Base-by-base conservation (phyloP, 1,140 invertebrate species). In the Copidosoma floridanum region DNA sequence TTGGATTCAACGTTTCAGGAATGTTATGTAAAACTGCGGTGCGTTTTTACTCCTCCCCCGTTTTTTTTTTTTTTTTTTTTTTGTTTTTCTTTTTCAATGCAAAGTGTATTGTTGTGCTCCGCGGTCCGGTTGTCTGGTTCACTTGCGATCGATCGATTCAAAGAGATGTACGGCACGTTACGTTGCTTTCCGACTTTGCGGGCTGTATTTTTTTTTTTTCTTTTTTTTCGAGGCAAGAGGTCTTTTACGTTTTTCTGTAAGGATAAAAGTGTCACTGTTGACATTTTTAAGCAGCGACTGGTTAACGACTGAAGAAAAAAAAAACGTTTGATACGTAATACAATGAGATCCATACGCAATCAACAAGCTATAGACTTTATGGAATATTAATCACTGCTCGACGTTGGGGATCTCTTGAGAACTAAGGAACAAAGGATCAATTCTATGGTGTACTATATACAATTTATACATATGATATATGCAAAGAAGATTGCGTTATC, bases 1-100 rank as follows among this genome's bases (percentile, higher is more conserved):
- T 80, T 72, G 78, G 74, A 79, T 76, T 67, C 72, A 78, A 80
- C 78, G 78, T 79, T 77, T 78, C 72, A 72, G 71, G 74, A 75
- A 71, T 74, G 72, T 53, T 56, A 57, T 61, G 43, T 54, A 3
- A 38, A n/a, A 50, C 50, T 58, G 54, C 43, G 57, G 43, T 50
- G 48, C 55, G 44, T 50, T 37, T 57, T 41, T 27, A n/a, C 29
- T 12, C 21, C 24, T 27, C 46, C 48, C 48, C 3, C 16, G 44
- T 53, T 47, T 3, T n/a, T n/a, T n/a, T n/a, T n/a, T n/a, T n/a
- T n/a, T n/a, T n/a, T n/a, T n/a, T n/a, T n/a, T n/a, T n/a, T n/a
- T n/a, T n/a, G n/a, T n/a, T n/a, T n/a, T n/a, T n/a, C n/a, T n/a
- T n/a, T n/a, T n/a, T n/a, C n/a, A n/a, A n/a, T n/a, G n/a, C n/a